A percentile compares a stretch with the other conserved stretches of the same genome.
phyloP scores from a whole-genome alignment of 2,113 vertebrate species.

The Apteryx owenii region DNA sequence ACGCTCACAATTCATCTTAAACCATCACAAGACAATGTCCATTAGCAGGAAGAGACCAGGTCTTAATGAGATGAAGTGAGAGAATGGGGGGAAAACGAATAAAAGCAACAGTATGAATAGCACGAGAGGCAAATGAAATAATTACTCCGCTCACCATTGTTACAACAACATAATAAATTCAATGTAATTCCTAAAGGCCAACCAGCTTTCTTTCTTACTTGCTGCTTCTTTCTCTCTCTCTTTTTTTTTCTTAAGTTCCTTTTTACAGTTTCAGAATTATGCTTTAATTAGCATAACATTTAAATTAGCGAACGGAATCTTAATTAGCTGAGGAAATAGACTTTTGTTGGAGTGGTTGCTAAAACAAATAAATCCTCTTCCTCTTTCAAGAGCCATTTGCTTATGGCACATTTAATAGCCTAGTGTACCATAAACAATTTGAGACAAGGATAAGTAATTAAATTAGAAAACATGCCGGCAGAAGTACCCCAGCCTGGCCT shows the following conservation, averaged over 20 bases:
- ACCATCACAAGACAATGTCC: constrained; percentile 58
- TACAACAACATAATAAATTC: constrained; percentile 72
- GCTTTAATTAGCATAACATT: constrained; percentile 87
- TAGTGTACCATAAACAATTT: constrained; percentile 82
- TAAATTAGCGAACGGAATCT: constrained; percentile 84
- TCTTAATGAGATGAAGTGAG: constrained; percentile 73
- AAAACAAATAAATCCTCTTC: constrained; percentile 87
- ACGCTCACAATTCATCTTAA: constrained; percentile 67
- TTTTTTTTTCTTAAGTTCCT: constrained; percentile 53
- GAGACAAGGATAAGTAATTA: constrained; percentile 83
- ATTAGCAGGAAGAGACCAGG: constrained; percentile 57
- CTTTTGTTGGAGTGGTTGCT: constrained; percentile 83
- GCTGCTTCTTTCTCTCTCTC: constrained; percentile 38
- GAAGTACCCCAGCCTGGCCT: constrained; percentile 62
- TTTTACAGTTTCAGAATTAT: constrained; percentile 81
- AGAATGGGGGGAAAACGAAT: constrained; percentile 42
- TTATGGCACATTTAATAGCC: constrained; percentile 83
- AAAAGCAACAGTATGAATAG: constrained; percentile 59
- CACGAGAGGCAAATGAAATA: constrained; percentile 74
- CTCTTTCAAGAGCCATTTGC: constrained; percentile 82
- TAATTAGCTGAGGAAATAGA: constrained; percentile 86
- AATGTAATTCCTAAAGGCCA: constrained; percentile 80
- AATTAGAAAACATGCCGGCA: constrained; percentile 77
- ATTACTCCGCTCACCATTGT: constrained; percentile 73
- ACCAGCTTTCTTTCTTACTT: constrained; percentile 53